Conservation (phyloP, 2,797 vertebrate genomes). For the Hydrocynus forskahlii region DNA sequence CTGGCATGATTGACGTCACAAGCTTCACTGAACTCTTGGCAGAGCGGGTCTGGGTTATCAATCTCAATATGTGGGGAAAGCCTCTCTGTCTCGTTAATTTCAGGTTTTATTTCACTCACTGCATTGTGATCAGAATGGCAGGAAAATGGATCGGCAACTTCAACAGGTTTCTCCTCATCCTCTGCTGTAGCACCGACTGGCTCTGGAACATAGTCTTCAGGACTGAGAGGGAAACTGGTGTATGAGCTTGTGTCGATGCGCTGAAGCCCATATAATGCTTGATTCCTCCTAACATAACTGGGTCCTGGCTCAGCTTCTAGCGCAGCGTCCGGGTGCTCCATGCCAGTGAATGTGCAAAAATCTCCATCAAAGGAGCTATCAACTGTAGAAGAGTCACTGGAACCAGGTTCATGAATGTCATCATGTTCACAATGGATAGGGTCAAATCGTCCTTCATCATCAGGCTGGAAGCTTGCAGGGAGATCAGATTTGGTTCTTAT, state of each 20-base stretch:
- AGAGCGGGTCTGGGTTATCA: background rate
- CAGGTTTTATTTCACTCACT: constrained; percentile 22
- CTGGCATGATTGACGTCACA: background rate
- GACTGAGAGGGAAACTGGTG: constrained; percentile 58
- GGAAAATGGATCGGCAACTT: background rate
- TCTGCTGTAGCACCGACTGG: background rate
- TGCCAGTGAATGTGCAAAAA: constrained; percentile 32
- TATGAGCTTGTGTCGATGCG: constrained; percentile 54
- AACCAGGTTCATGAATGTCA: constrained; percentile 28
- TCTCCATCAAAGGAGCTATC: constrained; percentile 52
- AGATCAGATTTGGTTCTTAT: background rate
- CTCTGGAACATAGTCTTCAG: constrained; percentile 44
- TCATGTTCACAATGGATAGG: constrained; percentile 32
- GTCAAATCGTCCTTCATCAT: constrained; percentile 36
- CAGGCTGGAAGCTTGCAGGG: background rate
- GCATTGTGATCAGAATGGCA: constrained; percentile 9
- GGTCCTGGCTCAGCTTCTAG: constrained; percentile 20
- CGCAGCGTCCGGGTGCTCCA: constrained; percentile 32
- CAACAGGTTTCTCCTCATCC: constrained; percentile 14
- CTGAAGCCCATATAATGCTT: constrained; percentile 52
- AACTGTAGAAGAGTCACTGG: constrained; percentile 50
- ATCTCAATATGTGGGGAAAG: background rate
- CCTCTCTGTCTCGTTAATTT: background rate
- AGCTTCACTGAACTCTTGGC: constrained; percentile 12
- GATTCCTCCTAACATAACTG: constrained; percentile 33